Conservation (phyloP, 64 coral and sea anemone species). For the Pocillopora damicornis region DNA sequence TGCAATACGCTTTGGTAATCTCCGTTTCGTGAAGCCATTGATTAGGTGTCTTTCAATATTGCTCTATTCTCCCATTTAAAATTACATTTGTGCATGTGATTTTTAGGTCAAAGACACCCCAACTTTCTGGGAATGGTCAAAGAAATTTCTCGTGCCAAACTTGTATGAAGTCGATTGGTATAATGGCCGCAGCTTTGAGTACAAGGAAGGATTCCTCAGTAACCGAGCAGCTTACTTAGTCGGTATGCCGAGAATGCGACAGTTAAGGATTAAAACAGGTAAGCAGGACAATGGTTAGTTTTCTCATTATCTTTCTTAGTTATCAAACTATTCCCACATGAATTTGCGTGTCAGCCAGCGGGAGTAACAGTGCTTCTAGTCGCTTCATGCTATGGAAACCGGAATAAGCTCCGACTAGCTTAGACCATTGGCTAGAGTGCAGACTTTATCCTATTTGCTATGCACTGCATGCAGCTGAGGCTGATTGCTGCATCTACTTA, state of each 20-base stretch:
- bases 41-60: not conserved
- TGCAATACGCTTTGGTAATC: too few species aligned
- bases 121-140: constrained; percentile 63
- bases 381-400: too few species aligned
- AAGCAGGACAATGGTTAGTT: not conserved
- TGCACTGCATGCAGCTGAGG: not conserved
- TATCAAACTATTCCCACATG: not conserved
- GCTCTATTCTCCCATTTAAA: not conserved
- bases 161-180: constrained; percentile 79
- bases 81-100: too few species aligned
- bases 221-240: constrained; percentile 65
- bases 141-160: constrained; percentile 54
- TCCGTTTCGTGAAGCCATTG: too few species aligned
- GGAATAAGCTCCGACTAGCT: too few species aligned
- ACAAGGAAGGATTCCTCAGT: constrained; percentile 72
- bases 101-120: constrained; percentile 46
- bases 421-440: too few species aligned
- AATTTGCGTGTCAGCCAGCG: too few species aligned
- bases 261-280: constrained; percentile 76
- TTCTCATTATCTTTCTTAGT: not conserved
- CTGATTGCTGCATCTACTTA: not conserved
- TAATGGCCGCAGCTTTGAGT: constrained; percentile 53
- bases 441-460: too few species aligned
- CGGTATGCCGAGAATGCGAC: constrained; percentile 81
- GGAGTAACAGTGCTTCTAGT: too few species aligned